A percentile compares a stretch with the other conserved stretches of the same genome.
These are phyloP conservation scores for Girardinichthys multiradiatus DNA, from an alignment of 2,113 vertebrate genomes.

Conservation along the genomic window DNA sequence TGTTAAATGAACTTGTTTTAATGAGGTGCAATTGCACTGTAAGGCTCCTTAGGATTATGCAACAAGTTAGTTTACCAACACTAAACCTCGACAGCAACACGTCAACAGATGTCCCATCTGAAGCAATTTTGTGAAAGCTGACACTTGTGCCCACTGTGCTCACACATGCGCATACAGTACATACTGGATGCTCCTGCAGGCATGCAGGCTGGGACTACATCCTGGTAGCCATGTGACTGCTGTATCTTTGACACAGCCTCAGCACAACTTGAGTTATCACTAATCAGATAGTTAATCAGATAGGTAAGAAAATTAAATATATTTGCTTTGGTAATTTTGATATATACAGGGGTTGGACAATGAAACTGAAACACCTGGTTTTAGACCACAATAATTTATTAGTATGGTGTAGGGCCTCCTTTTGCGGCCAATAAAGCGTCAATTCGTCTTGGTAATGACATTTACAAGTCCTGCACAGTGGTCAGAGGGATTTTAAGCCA, in stretches of 20 bases:
- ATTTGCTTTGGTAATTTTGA: not conserved
- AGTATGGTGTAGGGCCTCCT: no score
- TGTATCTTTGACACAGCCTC: slow-evolving; percentile 7
- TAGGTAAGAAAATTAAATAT: not conserved
- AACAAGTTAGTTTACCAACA: slow-evolving; percentile 28
- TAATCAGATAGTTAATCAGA: no score
- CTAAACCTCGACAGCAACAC: not conserved
- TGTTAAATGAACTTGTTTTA: not conserved
- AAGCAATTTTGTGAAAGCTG: slow-evolving; percentile 33
- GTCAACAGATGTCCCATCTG: slow-evolving; percentile 38
- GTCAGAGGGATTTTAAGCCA: no score
- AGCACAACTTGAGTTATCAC: no score
- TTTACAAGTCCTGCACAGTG: no score
- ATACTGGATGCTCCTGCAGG: slow-evolving; percentile 16
- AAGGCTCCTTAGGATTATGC: slow-evolving; percentile 45
- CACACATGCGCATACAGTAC: slow-evolving; percentile 19
- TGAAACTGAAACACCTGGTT: no score
- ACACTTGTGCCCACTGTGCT: slow-evolving; percentile 23
- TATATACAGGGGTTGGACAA: no score
- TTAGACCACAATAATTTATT: no score
- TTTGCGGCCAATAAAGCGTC: no score
- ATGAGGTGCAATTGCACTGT: slow-evolving; percentile 16
- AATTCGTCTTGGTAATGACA: no score
- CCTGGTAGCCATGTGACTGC: slow-evolving; percentile 26
- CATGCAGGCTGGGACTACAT: slow-evolving; percentile 5